These are phyloP conservation scores for Gryllus longicercus DNA, from an alignment of 2,888 invertebrate genomes.

Conservation along the genomic window DNA sequence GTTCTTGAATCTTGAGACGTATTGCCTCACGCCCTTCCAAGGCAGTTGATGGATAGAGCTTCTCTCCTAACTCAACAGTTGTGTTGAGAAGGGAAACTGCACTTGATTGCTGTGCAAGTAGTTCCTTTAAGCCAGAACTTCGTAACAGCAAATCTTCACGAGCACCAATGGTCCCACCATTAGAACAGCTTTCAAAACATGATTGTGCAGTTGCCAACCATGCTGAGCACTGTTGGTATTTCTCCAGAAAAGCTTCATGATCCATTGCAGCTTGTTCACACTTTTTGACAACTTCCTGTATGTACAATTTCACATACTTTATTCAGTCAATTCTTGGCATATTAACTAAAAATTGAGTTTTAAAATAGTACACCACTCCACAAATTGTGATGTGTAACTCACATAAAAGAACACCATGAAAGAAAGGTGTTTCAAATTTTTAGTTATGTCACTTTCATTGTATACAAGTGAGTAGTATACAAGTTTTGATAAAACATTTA, in stretches of 20 bases:
- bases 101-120: slow-evolving; percentile 70
- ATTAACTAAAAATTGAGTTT: too few relatives aligned
- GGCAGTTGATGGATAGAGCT: slow-evolving; percentile 80
- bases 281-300: slow-evolving; percentile 79
- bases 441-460: too few relatives aligned
- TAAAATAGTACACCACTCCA: too few relatives aligned
- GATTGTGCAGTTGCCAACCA: slow-evolving; percentile 75
- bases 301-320: too few relatives aligned
- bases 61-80: slow-evolving; percentile 83
- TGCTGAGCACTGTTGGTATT: slow-evolving; percentile 77
- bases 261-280: slow-evolving; percentile 84
- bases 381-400: too few relatives aligned
- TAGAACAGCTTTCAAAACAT: slow-evolving; percentile 65
- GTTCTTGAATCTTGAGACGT: slow-evolving; percentile 75
- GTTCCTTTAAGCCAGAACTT: slow-evolving; percentile 66
- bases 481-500: too few relatives aligned
- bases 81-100: slow-evolving; percentile 74
- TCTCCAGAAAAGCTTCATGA: slow-evolving; percentile 74
- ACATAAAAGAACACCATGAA: too few relatives aligned
- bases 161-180: slow-evolving; percentile 52
- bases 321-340: too few relatives aligned
- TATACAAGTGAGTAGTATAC: too few relatives aligned
- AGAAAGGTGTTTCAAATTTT: too few relatives aligned
- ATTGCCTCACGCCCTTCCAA: slow-evolving; percentile 83
- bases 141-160: slow-evolving; percentile 68